Base-by-base conservation (phyloP, 2,888 invertebrate genomes). In the Seira musarum region DNA sequence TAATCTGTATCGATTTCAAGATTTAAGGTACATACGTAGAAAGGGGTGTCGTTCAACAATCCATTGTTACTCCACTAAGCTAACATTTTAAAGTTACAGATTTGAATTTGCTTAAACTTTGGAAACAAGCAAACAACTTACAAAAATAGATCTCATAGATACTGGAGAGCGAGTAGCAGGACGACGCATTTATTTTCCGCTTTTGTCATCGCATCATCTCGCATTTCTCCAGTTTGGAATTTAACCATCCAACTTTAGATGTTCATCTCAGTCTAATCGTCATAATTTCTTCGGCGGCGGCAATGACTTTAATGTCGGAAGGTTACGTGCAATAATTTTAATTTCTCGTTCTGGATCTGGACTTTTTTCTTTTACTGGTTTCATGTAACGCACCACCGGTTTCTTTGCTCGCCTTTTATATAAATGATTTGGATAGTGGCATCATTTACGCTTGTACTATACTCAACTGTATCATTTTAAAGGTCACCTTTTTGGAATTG, bases 311-410 rank as follows among this genome's bases (percentile, higher is more conserved):
- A 13, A 8, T 13, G 40, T 40, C 40, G 63, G 40, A 25, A 63
- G 17, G 21, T 15, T 40, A 35, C 66, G 68, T 75, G 75, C 75
- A 75, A 75, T 75, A 75, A 75, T 75, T 75, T 75, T 75, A 75
- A 75, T 75, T 75, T 68, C 68, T 75, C 67, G 46, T 46, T 75
- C 60, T n/a, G 10, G 24, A 67, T n/a, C n/a, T 19, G 21, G 69
- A 57, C 57, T 69, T 69, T 57, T 57, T 8, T n/a, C n/a, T n/a
- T n/a, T n/a, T n/a, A 64, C 17, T 40, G 24, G 60, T 17, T 13
- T 15, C 60, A 15, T 60, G 8, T 60, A 17, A 15, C 10, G 17
- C 60, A 17, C 17, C 17, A 13, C 60, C 17, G 13, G 6, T 60
- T n/a, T n/a, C n/a, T n/a, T n/a, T n/a, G n/a, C n/a, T n/a, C n/a